Base-by-base conservation (phyloP, 2,888 invertebrate genomes). In the Mythimna loreyi region DNA sequence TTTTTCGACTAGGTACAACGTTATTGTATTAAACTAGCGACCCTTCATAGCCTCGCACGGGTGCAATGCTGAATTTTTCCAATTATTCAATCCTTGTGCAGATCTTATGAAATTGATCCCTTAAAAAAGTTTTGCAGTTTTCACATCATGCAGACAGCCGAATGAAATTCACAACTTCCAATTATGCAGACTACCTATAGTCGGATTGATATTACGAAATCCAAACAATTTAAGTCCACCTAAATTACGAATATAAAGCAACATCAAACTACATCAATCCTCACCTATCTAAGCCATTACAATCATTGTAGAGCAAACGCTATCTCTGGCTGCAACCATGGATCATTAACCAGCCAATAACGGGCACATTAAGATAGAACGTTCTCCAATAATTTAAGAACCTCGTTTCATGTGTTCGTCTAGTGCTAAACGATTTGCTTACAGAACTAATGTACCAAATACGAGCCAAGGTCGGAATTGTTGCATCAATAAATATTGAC, bases 401-500 rank as follows among this genome's bases (percentile, higher is more conserved):
- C 60, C 78, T 78, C 36, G 64, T 67, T 69, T n/a, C 40, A 45
- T 8, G 40, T 40, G 36, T 64, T 66, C 9, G 40, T 47, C 43
- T 65, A 68, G 65, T 53, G 65, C 43, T 70, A 69, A 76, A 70
- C 56, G 53, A 69, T 80, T 58, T 77, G 64, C 52, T 53, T 36
- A 70, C 76, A 71, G 55, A 58, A 65, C 64, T 28, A 50, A 62
- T 65, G 65, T 75, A 58, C 69, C 21, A 77, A 80, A 80, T 66
- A 66, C 52, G n/a, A 55, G 49, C 60, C 85, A 83, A 83, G 84
- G 84, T 74, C 69, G 50, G 23, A 75, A 67, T 62, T 60, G 59
- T 81, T 76, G 84, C 74, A 74, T 59, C 68, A 85, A 85, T 85
- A 72, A 59, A 72, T 19, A 64, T 67, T 49, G 64, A 70, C 67